phyloP scores from a whole-genome alignment of 2,113 vertebrate species.

The Ceyx cyanopectus region DNA sequence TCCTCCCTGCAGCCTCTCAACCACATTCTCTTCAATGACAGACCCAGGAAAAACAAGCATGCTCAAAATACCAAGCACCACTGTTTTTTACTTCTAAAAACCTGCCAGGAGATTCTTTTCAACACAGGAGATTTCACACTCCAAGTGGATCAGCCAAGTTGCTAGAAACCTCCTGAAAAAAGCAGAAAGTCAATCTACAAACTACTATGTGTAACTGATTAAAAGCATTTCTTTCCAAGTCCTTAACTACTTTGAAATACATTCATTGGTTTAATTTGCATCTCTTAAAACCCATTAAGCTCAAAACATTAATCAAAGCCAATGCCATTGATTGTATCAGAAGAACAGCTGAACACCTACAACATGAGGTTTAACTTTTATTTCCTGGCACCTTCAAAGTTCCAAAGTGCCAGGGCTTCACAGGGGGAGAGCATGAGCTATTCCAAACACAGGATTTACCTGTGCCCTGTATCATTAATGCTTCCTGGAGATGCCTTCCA shows the following conservation, averaged over 20 bases:
- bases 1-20: not conserved
- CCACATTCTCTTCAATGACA: slow-evolving; percentile 51
- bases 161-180: slow-evolving; percentile 54
- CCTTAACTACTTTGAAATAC: slow-evolving; percentile 31
- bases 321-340: not conserved
- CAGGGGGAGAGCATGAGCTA: not conserved
- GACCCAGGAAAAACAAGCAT: slow-evolving; percentile 63
- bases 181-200: slow-evolving; percentile 42
- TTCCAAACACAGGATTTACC: not conserved
- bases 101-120: slow-evolving; percentile 51
- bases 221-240: slow-evolving; percentile 37
- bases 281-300: slow-evolving; percentile 40
- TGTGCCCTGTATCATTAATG: not conserved
- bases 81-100: slow-evolving; percentile 54
- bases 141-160: slow-evolving; percentile 59
- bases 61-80: slow-evolving; percentile 49
- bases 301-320: not conserved
- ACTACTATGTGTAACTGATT: not conserved
- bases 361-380: not conserved
- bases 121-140: slow-evolving; percentile 23
- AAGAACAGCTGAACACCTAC: not conserved
- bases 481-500: not conserved
- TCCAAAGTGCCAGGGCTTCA: not conserved
- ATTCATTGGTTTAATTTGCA: slow-evolving; percentile 29
- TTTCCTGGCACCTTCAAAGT: not conserved